Base-by-base conservation (phyloP, 1,140 invertebrate genomes). In the Rhagoletis pomonella region DNA sequence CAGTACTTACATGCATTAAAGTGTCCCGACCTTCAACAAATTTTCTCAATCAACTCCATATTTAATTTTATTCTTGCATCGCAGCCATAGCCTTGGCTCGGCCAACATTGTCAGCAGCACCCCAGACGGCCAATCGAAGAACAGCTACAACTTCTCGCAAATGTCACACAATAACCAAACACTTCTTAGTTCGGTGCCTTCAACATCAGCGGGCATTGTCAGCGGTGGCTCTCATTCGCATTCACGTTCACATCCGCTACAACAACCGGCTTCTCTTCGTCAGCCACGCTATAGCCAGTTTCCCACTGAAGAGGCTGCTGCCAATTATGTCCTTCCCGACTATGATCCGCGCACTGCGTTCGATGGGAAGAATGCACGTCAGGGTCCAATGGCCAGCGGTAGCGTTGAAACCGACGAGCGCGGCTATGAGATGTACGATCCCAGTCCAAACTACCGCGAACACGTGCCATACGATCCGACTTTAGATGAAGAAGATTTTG, bases 31-130 rank as follows among this genome's bases (percentile, higher is more conserved):
- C 2, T 17, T 67, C 69, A 42, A 47, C 7, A 77, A 77, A 5
- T 77, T 77, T 73, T 12, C 29, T 1, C 50, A 55, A 55, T 7
- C 50, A 55, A 55, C 50, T 86, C 29, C 47, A 9, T 86, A 42
- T n/a, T 64, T 65, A 50, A n/a, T 86, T 29, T 85, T 84, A 44
- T 17, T 85, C 67, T 67, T 47, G 29, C 19, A 64, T 9, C 17
- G 60, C 44, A 67, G 55, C 50, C 55, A 47, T 65, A 92, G 91
- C 73, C 65, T 92, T 59, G 90, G 89, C 5, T 92, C 91, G 2
- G 90, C 89, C 12, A 91, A 88, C 3, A 90, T 92, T 6, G 88
- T 90, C 17, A 93, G 91, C 88, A 93, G 92, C 64, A 93, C 92
- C 3, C 92, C 92, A 1, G 92, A 92, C 85, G 89, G 88, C 1